These are phyloP conservation scores for Neomonachus schauinslandi DNA, from an alignment of 2,113 vertebrate species.

Conservation along the genomic window DNA sequence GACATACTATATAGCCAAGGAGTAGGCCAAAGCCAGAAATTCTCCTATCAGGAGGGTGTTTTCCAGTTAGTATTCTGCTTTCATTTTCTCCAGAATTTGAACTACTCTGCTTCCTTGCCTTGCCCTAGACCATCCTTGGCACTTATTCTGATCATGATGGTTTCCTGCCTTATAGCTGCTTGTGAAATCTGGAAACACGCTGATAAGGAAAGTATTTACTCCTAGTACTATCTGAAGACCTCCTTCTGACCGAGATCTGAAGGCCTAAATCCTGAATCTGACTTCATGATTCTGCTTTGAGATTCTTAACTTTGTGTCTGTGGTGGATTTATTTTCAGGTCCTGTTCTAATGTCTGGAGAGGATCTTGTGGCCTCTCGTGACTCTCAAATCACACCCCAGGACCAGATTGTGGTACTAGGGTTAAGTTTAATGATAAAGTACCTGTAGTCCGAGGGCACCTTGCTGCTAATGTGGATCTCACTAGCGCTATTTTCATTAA, in stretches of 20 bases:
- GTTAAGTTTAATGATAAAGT: background rate
- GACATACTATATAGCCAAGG: background rate
- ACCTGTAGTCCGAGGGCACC: background rate
- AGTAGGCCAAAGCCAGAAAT: background rate
- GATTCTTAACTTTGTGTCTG: background rate
- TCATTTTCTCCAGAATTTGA: constrained; percentile 30
- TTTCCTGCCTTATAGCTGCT: background rate
- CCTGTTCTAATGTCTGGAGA: background rate
- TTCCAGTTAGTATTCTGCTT: background rate
- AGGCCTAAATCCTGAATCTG: background rate
- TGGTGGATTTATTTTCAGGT: constrained; percentile 1
- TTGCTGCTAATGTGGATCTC: background rate
- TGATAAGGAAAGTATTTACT: background rate
- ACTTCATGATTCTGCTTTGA: background rate
- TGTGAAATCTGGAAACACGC: background rate
- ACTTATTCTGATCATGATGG: background rate
- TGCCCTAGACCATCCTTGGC: background rate
- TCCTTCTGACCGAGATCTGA: background rate
- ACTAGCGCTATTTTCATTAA: background rate
- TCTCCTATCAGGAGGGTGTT: background rate
- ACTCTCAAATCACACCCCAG: background rate
- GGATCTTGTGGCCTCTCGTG: background rate
- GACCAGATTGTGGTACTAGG: background rate
- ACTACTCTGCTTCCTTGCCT: background rate
- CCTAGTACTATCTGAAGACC: background rate